Percentiles rank a stretch among this genome's conserved stretches.
Conservation (phyloP, 2,797 vertebrate species). For the Clarias pachynema region DNA sequence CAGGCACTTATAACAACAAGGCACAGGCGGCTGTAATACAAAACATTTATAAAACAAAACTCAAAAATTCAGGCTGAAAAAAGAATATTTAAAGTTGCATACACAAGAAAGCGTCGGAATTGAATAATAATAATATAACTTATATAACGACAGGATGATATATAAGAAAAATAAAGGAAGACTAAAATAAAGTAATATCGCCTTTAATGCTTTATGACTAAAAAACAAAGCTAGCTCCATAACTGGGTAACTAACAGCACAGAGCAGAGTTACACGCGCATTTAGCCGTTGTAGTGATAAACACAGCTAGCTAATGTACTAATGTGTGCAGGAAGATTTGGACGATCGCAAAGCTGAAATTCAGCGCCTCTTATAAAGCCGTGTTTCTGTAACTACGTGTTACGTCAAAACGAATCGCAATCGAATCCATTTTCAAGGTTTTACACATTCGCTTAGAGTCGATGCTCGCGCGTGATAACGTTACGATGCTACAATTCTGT, state of each 20-base stretch:
- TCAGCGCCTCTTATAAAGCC: neutral
- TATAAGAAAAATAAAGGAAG: neutral
- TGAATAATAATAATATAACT: neutral
- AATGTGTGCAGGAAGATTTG: neutral
- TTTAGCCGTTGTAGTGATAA: neutral
- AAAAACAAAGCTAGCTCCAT: neutral
- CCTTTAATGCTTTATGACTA: neutral
- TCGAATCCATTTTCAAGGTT: neutral
- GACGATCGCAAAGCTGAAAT: neutral
- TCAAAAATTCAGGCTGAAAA: neutral
- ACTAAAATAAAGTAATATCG: neutral
- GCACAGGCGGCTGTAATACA: neutral
- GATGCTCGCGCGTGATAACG: too few species aligned
- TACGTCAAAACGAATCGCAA: neutral
- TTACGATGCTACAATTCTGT: neutral
- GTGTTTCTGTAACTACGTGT: neutral
- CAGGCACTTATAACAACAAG: conserved; percentile 8
- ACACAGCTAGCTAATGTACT: neutral
- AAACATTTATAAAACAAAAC: neutral
- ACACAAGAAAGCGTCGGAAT: neutral
- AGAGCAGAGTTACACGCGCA: neutral
- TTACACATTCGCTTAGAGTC: too few species aligned
- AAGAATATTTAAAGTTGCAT: neutral
- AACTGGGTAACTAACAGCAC: neutral
- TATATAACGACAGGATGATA: neutral